These are phyloP conservation scores for Grantiella picta DNA, from an alignment of 2,113 vertebrate genomes.

Conservation along the genomic window DNA sequence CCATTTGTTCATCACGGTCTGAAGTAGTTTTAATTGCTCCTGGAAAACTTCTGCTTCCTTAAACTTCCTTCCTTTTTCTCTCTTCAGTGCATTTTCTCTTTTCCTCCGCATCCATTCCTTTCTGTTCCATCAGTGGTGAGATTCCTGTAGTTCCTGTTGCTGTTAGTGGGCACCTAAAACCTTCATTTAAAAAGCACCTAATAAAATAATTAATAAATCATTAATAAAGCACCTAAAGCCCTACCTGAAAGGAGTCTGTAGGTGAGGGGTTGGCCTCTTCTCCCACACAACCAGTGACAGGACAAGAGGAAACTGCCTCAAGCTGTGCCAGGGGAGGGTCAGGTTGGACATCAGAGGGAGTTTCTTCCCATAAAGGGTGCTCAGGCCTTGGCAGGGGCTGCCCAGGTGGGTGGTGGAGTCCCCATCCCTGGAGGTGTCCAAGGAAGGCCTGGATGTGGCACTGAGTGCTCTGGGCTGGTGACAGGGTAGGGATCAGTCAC, in stretches of 20 bases:
- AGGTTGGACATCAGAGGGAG: not conserved
- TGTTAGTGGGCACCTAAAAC: not conserved
- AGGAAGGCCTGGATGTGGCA: not conserved
- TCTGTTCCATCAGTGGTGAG: not conserved
- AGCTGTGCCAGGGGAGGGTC: not conserved
- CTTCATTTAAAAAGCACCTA: not conserved
- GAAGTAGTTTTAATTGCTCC: not conserved
- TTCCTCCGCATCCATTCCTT: not conserved
- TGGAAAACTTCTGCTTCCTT: not conserved
- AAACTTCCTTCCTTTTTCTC: not conserved
- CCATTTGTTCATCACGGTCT: not conserved
- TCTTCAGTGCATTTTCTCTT: not conserved
- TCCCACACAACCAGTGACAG: not conserved
- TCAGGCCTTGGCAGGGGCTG: not conserved
- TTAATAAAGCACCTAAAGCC: not conserved
- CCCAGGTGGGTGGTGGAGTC: not conserved
- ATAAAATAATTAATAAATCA: not conserved
- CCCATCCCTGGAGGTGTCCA: not conserved
- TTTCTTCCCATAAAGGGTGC: not conserved
- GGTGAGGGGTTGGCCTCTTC: not conserved
- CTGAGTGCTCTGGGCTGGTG: not conserved
- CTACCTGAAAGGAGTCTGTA: not conserved
- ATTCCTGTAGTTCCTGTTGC: not conserved
- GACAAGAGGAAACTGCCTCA: not conserved
- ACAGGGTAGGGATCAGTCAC: not conserved